Percentiles rank a stretch among this genome's conserved stretches.
Evolutionary conservation across 2,113 vertebrate species (phyloP).

Genomic region (Leptosomus discolor): DNA sequence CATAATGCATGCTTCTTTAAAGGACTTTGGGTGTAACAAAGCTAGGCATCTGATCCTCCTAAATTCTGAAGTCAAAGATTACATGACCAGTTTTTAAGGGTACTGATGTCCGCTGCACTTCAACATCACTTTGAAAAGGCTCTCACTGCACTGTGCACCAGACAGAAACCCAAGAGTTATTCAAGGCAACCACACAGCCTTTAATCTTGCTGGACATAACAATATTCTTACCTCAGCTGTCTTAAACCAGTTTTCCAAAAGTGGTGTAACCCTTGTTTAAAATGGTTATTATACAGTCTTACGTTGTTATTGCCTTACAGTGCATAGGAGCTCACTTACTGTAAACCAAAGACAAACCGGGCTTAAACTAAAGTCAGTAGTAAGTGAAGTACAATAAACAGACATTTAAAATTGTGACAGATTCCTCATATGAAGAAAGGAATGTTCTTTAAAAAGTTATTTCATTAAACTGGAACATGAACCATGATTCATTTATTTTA

Average conservation of each 20-base stretch:
- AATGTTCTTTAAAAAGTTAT: not conserved
- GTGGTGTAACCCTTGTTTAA: not conserved
- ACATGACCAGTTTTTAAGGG: not conserved
- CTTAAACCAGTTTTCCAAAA: not conserved
- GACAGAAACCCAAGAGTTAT: not conserved
- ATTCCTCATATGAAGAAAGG: not conserved
- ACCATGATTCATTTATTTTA: not conserved
- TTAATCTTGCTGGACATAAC: not conserved
- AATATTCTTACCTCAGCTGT: not conserved
- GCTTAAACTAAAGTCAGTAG: not conserved
- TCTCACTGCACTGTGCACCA: not conserved
- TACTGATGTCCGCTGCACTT: not conserved
- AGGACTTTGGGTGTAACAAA: not conserved
- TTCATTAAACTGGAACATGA: not conserved
- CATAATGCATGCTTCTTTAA: not conserved
- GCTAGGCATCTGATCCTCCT: not conserved
- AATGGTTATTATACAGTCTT: not conserved
- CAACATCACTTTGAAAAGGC: not conserved
- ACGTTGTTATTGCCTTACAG: not conserved
- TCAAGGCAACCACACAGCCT: not conserved
- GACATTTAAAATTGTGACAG: not conserved
- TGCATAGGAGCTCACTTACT: not conserved
- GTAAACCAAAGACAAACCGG: not conserved
- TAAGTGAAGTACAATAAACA: not conserved
- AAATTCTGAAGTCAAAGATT: not conserved